These are phyloP conservation scores for Calephelis virginiensis DNA, from an alignment of 1,140 invertebrate species.

Conservation along the genomic window DNA sequence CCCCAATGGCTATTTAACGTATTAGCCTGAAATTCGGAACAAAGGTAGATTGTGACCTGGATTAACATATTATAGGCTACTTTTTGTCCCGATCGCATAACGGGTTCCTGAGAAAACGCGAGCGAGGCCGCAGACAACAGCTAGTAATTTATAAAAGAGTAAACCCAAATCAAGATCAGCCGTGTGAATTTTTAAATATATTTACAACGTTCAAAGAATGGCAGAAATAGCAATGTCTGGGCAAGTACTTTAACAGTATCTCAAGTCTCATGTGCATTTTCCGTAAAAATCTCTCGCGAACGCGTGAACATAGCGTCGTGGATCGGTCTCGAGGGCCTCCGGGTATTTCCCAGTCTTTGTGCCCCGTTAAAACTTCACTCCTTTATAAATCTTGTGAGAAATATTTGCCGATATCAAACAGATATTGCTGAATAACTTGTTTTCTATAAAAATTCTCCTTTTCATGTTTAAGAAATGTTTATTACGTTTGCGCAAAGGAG, in stretches of 20 bases:
- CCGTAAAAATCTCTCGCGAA: slow-evolving; percentile 23
- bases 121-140: too few relatives aligned
- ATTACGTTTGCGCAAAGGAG: neutral
- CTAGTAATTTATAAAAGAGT: too few relatives aligned
- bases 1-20: too few relatives aligned
- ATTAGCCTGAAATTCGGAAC: too few relatives aligned
- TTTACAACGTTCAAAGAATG: neutral
- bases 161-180: too few relatives aligned
- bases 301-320: slow-evolving; percentile 42
- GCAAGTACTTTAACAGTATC: neutral
- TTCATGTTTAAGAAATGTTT: neutral
- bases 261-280: slow-evolving; percentile 9
- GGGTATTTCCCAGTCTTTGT: slow-evolving; percentile 33
- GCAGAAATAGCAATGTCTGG: neutral
- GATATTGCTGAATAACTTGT: slow-evolving; percentile 18
- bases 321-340: slow-evolving; percentile 41
- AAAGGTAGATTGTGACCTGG: too few relatives aligned
- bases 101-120: too few relatives aligned
- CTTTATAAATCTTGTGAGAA: slow-evolving; percentile 41
- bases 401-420: slow-evolving; percentile 37
- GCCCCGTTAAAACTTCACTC: slow-evolving; percentile 36
- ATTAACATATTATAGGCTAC: too few relatives aligned
- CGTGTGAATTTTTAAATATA: neutral
- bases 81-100: too few relatives aligned
- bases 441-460: slow-evolving; percentile 3